Evolutionary conservation across 37 sponge, comb jelly and placozoan species (phyloP).

Genomic region (Chondrilla cf. caribensis): DNA sequence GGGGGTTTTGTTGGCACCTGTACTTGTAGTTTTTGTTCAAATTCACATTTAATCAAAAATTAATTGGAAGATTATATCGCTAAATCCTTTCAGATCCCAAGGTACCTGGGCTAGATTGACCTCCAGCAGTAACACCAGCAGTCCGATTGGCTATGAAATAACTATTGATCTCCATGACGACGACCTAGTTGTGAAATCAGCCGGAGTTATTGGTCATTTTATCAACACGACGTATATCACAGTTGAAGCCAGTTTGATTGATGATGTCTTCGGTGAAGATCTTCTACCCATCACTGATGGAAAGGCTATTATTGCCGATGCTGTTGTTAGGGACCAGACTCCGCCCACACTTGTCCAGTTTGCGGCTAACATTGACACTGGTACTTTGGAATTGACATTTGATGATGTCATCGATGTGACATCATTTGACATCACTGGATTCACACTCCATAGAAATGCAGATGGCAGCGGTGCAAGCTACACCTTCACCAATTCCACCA

Average conservation of each 20-base stretch:
- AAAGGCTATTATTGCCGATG: conserved; percentile 60
- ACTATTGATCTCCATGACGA: conserved; percentile 58
- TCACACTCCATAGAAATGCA: conserved; percentile 45
- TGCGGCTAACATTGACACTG: conserved; percentile 59
- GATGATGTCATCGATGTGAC: conserved; percentile 70
- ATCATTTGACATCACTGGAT: conserved; percentile 48
- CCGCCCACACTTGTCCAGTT: conserved; percentile 54
- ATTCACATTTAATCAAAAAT: no score
- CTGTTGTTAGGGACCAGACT: conserved; percentile 49
- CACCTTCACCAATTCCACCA: conserved; percentile 16
- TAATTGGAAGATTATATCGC: no score
- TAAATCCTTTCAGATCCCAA: conserved; percentile 15
- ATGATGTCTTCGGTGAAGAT: conserved; percentile 73
- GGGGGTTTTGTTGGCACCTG: no score
- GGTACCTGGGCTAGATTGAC: conserved; percentile 68
- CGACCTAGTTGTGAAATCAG: conserved; percentile 69
- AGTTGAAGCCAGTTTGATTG: conserved; percentile 72
- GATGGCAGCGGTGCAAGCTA: conserved; percentile 2
- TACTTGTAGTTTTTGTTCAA: no score
- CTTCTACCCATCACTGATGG: conserved; percentile 79
- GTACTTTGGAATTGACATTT: conserved; percentile 61
- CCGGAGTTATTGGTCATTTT: conserved; percentile 45
- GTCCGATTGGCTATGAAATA: conserved; percentile 47
- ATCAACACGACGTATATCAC: conserved; percentile 79
- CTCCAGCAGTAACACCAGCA: conserved; percentile 40